Conservation (phyloP, 2,888 invertebrate species). For the Calephelis perditalis region DNA sequence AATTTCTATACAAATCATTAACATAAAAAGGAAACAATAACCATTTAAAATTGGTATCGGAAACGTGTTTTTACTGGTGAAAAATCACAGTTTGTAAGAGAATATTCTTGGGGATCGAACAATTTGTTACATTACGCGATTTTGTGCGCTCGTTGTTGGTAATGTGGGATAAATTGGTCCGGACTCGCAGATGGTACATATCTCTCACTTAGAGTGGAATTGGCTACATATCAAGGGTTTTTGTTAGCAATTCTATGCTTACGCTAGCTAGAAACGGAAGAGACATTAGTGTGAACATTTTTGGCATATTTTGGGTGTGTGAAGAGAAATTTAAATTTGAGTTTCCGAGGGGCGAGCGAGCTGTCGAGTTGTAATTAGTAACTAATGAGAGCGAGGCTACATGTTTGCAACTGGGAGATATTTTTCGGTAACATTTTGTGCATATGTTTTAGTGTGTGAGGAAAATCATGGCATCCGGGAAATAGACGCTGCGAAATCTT, state of each 20-base stretch:
- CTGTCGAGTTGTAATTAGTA: slow-evolving; percentile 59
- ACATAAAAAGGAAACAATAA: slow-evolving; percentile 76
- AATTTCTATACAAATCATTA: slow-evolving; percentile 71
- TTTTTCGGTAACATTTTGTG: slow-evolving; percentile 48
- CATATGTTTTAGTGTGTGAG: slow-evolving; percentile 51
- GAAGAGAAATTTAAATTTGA: slow-evolving; percentile 62
- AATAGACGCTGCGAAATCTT: slow-evolving; percentile 23
- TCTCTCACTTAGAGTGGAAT: slow-evolving; percentile 22
- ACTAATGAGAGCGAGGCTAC: slow-evolving; percentile 66
- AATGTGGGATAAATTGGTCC: slow-evolving; percentile 29
- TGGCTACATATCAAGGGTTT: slow-evolving; percentile 20
- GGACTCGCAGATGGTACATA: slow-evolving; percentile 26
- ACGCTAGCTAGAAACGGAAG: slow-evolving; percentile 29
- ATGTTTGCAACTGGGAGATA: slow-evolving; percentile 44
- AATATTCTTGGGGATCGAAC: slow-evolving; percentile 40
- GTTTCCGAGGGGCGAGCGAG: slow-evolving; percentile 57
- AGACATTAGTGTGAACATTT: slow-evolving; percentile 32
- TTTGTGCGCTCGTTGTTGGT: slow-evolving; percentile 23
- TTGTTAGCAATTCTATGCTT: slow-evolving; percentile 28
- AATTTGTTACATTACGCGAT: slow-evolving; percentile 24
- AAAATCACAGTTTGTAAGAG: slow-evolving; percentile 66
- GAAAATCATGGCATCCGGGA: slow-evolving; percentile 24
- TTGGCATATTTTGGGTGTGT: slow-evolving; percentile 28
- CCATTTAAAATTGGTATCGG: slow-evolving; percentile 71
- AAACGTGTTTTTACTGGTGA: slow-evolving; percentile 64